phyloP scores from a whole-genome alignment of 2,888 invertebrate species.

The Myopa tessellatipennis region DNA sequence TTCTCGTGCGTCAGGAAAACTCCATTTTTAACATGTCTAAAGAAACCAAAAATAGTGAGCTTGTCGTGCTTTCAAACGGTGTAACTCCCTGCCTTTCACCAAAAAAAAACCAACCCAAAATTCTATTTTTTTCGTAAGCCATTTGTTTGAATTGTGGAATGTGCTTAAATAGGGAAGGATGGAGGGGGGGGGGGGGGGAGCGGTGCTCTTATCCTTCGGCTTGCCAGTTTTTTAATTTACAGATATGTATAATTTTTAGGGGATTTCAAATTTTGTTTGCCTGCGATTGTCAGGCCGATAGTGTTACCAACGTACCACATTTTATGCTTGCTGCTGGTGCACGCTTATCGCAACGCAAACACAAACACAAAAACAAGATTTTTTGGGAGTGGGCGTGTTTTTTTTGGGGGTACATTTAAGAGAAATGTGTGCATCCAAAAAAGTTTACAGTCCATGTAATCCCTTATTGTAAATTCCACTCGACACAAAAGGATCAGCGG shows the following conservation, averaged over 20 bases:
- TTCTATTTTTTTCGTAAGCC: too few relatives aligned
- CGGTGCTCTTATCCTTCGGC: too few relatives aligned
- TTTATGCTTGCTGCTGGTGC: neutral
- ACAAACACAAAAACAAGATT: conserved; percentile 21
- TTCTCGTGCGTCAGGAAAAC: neutral
- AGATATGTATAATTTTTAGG: neutral
- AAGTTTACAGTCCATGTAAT: conserved; percentile 34
- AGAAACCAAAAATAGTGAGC: neutral
- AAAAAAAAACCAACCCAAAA: too few relatives aligned
- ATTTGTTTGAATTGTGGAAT: too few relatives aligned
- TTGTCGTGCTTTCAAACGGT: neutral
- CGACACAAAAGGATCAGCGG: conserved; percentile 36
- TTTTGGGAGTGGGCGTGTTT: conserved; percentile 24
- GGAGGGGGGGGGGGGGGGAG: too few relatives aligned
- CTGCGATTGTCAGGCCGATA: conserved; percentile 3
- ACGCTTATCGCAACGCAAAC: neutral
- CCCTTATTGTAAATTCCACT: conserved; percentile 43
- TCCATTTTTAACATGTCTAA: neutral
- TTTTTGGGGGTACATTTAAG: conserved; percentile 31
- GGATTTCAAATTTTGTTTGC: neutral
- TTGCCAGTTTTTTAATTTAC: too few relatives aligned
- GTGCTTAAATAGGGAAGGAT: too few relatives aligned
- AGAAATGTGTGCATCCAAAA: conserved; percentile 45
- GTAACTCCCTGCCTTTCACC: too few relatives aligned
- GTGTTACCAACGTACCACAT: conserved; percentile 21